phyloP scores from a whole-genome alignment of 2,797 vertebrate species.

The Paramormyrops hopkinsi region DNA sequence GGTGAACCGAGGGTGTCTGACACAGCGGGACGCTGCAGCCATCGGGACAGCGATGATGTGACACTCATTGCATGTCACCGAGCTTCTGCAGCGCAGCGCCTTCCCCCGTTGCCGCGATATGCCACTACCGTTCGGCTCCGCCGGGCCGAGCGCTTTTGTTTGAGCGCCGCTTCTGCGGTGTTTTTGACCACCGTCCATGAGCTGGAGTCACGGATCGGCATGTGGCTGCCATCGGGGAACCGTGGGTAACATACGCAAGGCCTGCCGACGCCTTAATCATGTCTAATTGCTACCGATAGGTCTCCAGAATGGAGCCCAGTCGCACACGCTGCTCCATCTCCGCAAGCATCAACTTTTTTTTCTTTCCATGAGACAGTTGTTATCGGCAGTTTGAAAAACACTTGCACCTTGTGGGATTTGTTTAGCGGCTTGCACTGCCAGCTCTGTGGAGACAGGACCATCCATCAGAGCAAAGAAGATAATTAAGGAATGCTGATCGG shows the following conservation, averaged over 20 bases:
- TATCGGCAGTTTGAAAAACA: constrained; percentile 72
- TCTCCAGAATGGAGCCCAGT: constrained; percentile 43
- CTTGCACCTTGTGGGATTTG: constrained; percentile 69
- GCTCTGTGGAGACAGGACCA: constrained; percentile 67
- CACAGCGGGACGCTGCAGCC: neutral
- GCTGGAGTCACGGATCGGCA: neutral
- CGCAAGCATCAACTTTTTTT: constrained; percentile 2
- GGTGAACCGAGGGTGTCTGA: neutral
- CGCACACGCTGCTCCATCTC: constrained; percentile 53
- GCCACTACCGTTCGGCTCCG: neutral
- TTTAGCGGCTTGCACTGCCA: constrained; percentile 62
- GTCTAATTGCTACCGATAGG: constrained; percentile 22
- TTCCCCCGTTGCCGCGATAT: neutral
- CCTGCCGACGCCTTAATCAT: constrained; percentile 7
- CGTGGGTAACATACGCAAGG: neutral
- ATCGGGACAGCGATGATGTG: constrained; percentile 7
- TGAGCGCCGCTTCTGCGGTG: neutral
- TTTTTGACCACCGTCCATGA: neutral
- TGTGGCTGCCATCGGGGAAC: constrained; percentile 11
- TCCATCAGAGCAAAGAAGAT: constrained; percentile 73
- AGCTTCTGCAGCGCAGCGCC: neutral
- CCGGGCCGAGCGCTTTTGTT: neutral
- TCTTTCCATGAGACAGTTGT: constrained; percentile 68
- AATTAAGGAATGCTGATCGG: constrained; percentile 73
- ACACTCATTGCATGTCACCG: neutral